Percentiles rank a stretch among this genome's conserved stretches.
These are phyloP conservation scores for Psilanteris sp. DNA, from an alignment of 1,140 invertebrate species.

Conservation along the genomic window DNA sequence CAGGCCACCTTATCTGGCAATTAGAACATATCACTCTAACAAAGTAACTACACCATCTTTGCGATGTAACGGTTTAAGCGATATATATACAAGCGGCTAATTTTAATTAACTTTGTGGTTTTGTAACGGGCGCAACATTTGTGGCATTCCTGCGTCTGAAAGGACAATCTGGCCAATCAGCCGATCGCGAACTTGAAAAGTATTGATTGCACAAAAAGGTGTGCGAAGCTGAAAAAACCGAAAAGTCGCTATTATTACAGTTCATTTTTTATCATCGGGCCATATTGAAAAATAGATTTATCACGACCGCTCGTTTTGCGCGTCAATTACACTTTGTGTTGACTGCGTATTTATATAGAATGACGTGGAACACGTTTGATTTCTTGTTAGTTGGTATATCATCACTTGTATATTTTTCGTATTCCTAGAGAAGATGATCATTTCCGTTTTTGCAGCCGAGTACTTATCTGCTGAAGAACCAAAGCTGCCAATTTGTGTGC, in stretches of 20 bases:
- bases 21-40: constrained; percentile 43
- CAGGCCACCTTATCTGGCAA: constrained; percentile 55
- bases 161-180: no score
- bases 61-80: no score
- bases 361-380: constrained; percentile 40
- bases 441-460: constrained; percentile 42
- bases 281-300: constrained; percentile 45
- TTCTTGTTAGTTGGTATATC: constrained; percentile 43
- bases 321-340: constrained; percentile 23
- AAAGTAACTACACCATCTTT: constrained; percentile 20
- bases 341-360: constrained; percentile 36
- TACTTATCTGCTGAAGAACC: constrained; percentile 2
- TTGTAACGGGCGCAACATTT: no score
- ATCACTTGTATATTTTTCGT: constrained; percentile 39
- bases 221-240: no score
- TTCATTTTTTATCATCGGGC: no score
- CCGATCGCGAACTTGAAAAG: no score
- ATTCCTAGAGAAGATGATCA: constrained; percentile 18
- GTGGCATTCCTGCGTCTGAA: no score
- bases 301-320: constrained; percentile 25
- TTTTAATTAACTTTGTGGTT: no score
- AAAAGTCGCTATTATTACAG: no score
- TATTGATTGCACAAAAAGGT: no score
- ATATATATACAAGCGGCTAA: no score
- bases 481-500: constrained; percentile 35